Evolutionary conservation across 1,140 invertebrate genomes (phyloP), one percentile per base, ranked within the genome.

Genomic region (Trichomalopsis sarcophagae): DNA sequence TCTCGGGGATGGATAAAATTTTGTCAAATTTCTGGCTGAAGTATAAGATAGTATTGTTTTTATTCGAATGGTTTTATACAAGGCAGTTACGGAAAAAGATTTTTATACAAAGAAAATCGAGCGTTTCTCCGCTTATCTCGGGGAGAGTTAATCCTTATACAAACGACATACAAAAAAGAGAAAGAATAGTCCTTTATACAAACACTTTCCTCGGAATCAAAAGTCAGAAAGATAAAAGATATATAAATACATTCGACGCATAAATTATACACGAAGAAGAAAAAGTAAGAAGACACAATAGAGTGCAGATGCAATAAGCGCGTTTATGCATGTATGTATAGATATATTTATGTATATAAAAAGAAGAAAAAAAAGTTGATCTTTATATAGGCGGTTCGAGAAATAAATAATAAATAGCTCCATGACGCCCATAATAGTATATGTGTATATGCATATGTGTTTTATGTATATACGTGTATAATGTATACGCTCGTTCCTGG

Each of bases 11-110:
- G 55, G 55, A 62, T 62, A 4, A 62, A 62, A 62, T 33, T 50
- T 81, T 83, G 44, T 21, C 2, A 84, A 69, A 77, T 40, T 30
- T 47, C 2, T 76, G 40, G 44, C 14, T 84, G 44, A 81, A 85
- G 33, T 85, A 85, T 85, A 85, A 85, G 84, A 85, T 85, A 84
- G 77, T 80, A 81, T 80, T 73, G 40, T 81, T 84, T 85, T 85
- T 85, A 85, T 85, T 85, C 78, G 84, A 85, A 85, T 85, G 78
- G 71, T 85, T 85, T 85, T 81, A 85, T 85, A 85, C 84, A 85
- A 85, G 77, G 78, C 84, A 85, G 78, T 81, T 81, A 85, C 84
- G 84, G 78, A 85, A 85, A 85, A 85, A 85, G 78, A 85, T 85
- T 81, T 85, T 85, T 85, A 74, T 85, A 85, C 84, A 85, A 85